These are phyloP conservation scores for Apostichopus leukothele DNA, from an alignment of 53 echinoderm and acorn worm species.

Conservation along the genomic window DNA sequence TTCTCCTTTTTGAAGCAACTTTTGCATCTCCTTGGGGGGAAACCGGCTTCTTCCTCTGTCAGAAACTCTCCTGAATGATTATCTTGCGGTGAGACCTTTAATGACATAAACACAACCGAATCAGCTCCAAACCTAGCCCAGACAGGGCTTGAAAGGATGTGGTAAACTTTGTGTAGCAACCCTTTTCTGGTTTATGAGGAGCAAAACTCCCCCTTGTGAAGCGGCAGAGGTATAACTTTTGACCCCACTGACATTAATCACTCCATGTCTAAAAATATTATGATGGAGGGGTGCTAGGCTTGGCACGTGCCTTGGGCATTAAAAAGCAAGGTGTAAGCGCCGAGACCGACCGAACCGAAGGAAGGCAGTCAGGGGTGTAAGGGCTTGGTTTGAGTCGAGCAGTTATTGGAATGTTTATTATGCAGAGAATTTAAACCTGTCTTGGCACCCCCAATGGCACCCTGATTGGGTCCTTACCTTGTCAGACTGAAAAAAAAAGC, in stretches of 20 bases:
- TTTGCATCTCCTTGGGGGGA: conserved; percentile 1
- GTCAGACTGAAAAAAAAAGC: background rate
- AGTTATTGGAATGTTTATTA: conserved; percentile 38
- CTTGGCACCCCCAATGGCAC: conserved; percentile 32
- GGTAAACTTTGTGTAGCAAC: background rate
- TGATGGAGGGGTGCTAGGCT: conserved; percentile 16
- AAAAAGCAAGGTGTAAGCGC: conserved; percentile 22
- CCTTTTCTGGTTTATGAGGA: conserved; percentile 12
- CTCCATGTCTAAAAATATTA: conserved; percentile 35
- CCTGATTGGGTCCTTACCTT: conserved; percentile 34
- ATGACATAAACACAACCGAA: conserved; percentile 32
- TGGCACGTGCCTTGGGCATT: conserved; percentile 39
- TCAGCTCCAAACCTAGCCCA: background rate
- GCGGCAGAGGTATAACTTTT: conserved; percentile 27
- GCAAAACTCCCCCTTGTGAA: conserved; percentile 28
- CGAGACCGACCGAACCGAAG: background rate
- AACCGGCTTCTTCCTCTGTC: conserved; percentile 2
- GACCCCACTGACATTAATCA: conserved; percentile 42
- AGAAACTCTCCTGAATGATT: background rate
- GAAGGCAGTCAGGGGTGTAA: conserved; percentile 8
- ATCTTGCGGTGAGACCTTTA: conserved; percentile 24
- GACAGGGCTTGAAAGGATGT: conserved; percentile 32
- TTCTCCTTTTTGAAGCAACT: background rate
- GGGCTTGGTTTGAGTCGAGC: background rate
- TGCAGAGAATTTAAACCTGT: conserved; percentile 34